Evolutionary conservation across 2,113 vertebrate genomes (phyloP).

Genomic region (cat (Felis catus)): DNA sequence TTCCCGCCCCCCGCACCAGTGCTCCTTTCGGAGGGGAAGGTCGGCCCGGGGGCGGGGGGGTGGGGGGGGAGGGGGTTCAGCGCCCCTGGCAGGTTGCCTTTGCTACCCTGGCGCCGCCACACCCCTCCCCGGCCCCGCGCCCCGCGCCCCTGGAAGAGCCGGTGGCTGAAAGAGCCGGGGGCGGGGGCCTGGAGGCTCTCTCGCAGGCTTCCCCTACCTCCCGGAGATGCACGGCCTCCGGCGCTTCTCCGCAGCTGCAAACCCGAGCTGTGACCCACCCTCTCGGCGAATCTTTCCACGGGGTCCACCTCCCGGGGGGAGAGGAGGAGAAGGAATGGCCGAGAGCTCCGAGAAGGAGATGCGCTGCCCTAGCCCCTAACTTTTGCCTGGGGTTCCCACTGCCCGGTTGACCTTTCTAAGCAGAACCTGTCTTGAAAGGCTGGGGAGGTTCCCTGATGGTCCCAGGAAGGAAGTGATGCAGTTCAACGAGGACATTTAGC

Average conservation of each 20-base stretch:
- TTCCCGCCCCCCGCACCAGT: background rate
- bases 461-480: slow-evolving; percentile 59
- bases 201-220: background rate
- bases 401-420: background rate
- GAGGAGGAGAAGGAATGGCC: background rate
- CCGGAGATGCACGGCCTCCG: background rate
- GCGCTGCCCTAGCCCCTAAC: background rate
- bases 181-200: background rate
- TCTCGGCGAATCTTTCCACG: accelerated
- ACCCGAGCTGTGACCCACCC: background rate
- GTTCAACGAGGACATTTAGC: background rate
- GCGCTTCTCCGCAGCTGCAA: background rate
- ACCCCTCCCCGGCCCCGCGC: slow-evolving; percentile 26
- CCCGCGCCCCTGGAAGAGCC: background rate
- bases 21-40: background rate
- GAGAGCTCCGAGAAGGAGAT: background rate
- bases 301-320: background rate
- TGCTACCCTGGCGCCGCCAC: slow-evolving; percentile 1
- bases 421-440: background rate
- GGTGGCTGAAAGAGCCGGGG: background rate
- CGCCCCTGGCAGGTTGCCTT: background rate
- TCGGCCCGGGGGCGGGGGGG: background rate
- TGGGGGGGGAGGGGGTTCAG: background rate
- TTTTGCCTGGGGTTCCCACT: background rate
- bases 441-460: background rate